Conservation (phyloP, 2,797 vertebrate genomes). For the Brachyrhaphis roseni region DNA sequence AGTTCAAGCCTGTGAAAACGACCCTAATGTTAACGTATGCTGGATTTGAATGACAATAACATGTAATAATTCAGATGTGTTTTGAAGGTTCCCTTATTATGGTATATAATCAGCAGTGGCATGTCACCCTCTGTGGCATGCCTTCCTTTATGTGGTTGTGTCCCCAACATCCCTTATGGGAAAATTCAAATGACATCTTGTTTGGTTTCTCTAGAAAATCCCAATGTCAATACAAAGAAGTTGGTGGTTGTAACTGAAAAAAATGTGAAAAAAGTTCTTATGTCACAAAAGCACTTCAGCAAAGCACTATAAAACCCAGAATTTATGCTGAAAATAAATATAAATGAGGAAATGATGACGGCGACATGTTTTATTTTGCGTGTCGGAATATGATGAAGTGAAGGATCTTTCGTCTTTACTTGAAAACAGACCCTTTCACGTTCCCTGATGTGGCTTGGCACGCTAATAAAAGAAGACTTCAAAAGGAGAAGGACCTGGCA, state of each 20-base stretch:
- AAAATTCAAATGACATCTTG: neutral
- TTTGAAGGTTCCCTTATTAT: too few relatives aligned
- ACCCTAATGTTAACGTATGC: too few relatives aligned
- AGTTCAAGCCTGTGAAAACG: too few relatives aligned
- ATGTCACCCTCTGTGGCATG: too few relatives aligned
- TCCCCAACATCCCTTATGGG: neutral
- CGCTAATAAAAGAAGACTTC: conserved; percentile 52
- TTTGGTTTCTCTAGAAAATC: neutral
- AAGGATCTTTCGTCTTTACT: conserved; percentile 43
- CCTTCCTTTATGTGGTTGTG: neutral
- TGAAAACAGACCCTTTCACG: conserved; percentile 60
- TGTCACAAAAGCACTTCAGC: neutral
- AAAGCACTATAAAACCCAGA: neutral
- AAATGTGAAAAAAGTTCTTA: neutral
- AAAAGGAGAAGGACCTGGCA: conserved; percentile 51
- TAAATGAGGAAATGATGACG: conserved; percentile 25
- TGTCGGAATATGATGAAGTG: conserved; percentile 32
- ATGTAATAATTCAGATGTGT: too few relatives aligned
- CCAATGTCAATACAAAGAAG: neutral
- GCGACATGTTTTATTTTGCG: conserved; percentile 31
- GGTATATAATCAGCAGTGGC: too few relatives aligned
- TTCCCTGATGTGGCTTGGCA: conserved; percentile 63
- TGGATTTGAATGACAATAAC: too few relatives aligned
- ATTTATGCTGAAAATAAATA: neutral
- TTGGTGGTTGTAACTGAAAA: neutral